A percentile compares a stretch with the other conserved stretches of the same genome.
Conservation (phyloP, 1,140 invertebrate species). For the Bombus terrestris region DNA sequence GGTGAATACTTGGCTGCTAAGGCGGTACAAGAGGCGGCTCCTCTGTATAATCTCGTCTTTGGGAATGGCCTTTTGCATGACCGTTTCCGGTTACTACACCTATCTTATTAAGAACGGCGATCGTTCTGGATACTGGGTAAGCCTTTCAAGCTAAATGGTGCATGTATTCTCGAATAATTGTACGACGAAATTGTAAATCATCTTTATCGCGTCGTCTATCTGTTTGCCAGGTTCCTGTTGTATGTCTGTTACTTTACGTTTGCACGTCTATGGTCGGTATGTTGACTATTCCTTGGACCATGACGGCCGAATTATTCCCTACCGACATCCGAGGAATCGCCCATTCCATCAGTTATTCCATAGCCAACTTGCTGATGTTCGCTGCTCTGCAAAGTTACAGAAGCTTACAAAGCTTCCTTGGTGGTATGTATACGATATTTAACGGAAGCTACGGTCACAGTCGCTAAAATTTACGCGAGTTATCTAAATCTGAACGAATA, state of each 20-base stretch:
- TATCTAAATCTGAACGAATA: too few relatives aligned
- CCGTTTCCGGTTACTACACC: conserved; percentile 83
- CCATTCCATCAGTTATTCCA: conserved; percentile 82
- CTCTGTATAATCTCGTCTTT: conserved; percentile 82
- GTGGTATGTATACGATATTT: conserved; percentile 65
- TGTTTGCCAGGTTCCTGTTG: conserved; percentile 76
- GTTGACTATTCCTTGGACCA: conserved; percentile 85
- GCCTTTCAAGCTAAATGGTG: neutral
- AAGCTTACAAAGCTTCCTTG: conserved; percentile 79
- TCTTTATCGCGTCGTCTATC: neutral
- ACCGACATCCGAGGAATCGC: conserved; percentile 85
- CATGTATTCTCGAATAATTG: neutral
- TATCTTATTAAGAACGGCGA: conserved; percentile 77
- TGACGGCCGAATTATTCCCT: conserved; percentile 85
- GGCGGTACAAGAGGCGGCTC: conserved; percentile 81
- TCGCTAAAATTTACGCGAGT: neutral
- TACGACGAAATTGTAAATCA: neutral
- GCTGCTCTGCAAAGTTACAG: conserved; percentile 82
- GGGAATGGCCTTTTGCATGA: conserved; percentile 83
- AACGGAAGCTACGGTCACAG: neutral
- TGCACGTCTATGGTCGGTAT: conserved; percentile 84
- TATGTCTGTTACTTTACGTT: conserved; percentile 83
- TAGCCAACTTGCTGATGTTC: conserved; percentile 84
- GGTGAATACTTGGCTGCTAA: conserved; percentile 83
- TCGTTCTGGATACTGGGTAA: conserved; percentile 68